phyloP scores from a whole-genome alignment of 2,888 invertebrate species.

The Eudasyphora cyanicolor region DNA sequence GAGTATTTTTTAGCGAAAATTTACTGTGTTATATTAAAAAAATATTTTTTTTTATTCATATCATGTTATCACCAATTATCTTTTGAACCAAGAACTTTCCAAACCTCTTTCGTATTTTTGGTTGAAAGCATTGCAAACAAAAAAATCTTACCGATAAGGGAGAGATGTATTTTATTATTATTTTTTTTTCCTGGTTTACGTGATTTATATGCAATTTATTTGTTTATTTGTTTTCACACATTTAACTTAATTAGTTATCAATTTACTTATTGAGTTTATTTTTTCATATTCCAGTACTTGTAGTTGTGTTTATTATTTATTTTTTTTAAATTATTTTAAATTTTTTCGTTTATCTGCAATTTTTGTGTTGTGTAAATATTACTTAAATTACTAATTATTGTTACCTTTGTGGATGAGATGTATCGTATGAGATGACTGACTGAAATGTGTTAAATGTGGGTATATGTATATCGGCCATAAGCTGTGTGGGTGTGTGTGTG shows the following conservation, averaged over 20 bases:
- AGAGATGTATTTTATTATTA: background rate
- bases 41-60: no score
- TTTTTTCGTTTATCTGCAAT: conserved; percentile 33
- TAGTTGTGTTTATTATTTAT: conserved; percentile 9
- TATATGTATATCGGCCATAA: no score
- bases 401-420: conserved; percentile 79
- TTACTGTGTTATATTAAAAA: no score
- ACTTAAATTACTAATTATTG: conserved; percentile 79
- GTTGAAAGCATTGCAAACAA: background rate
- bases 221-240: conserved; percentile 21
- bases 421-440: conserved; percentile 65
- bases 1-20: no score
- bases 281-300: conserved; percentile 19
- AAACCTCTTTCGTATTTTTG: background rate
- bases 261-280: conserved; percentile 40
- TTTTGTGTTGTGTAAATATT: conserved; percentile 58
- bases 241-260: conserved; percentile 18
- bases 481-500: background rate
- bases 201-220: background rate
- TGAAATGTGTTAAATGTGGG: conserved; percentile 61
- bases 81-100: background rate
- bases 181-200: background rate
- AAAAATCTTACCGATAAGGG: background rate
- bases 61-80: no score
- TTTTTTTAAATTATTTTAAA: conserved; percentile 12